These are phyloP conservation scores for Callionymus lyra DNA, from an alignment of 2,113 vertebrate species.

Conservation along the genomic window DNA sequence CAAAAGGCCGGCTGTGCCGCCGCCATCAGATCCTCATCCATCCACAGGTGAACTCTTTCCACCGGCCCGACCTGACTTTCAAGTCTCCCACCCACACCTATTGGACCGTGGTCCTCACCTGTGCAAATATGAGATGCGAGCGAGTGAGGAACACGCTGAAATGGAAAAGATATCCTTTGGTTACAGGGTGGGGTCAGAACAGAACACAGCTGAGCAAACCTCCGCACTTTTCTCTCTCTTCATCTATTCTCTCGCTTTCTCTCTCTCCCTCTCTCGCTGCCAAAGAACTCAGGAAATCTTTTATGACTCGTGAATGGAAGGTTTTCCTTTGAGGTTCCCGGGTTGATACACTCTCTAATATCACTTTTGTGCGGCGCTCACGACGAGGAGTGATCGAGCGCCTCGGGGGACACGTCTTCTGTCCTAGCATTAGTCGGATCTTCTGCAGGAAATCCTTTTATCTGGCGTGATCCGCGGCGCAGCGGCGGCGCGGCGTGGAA, in stretches of 20 bases:
- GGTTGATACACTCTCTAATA: slow-evolving; percentile 54
- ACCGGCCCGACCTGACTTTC: slow-evolving; percentile 68
- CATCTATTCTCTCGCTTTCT: slow-evolving; percentile 57
- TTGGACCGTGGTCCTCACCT: slow-evolving; percentile 55
- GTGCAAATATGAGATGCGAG: slow-evolving; percentile 50
- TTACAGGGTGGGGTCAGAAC: slow-evolving; percentile 65
- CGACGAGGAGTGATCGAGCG: slow-evolving; percentile 54
- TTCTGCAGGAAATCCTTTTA: slow-evolving; percentile 60
- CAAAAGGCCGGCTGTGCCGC: slow-evolving; percentile 39
- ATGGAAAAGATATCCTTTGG: slow-evolving; percentile 56
- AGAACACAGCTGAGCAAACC: slow-evolving; percentile 74
- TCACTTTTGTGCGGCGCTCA: slow-evolving; percentile 50
- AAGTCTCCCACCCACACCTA: slow-evolving; percentile 57
- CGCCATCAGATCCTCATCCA: slow-evolving; percentile 35
- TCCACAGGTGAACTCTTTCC: slow-evolving; percentile 39
- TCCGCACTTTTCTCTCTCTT: slow-evolving; percentile 46
- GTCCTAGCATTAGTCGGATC: slow-evolving; percentile 50
- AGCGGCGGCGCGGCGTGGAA: slow-evolving; percentile 31
- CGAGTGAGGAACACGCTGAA: slow-evolving; percentile 30
- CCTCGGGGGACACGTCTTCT: slow-evolving; percentile 39
- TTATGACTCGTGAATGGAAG: slow-evolving; percentile 53
- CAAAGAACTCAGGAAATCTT: slow-evolving; percentile 47
- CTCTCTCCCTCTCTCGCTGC: slow-evolving; percentile 45
- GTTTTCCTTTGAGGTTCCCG: slow-evolving; percentile 62
- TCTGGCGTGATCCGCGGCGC: slow-evolving; percentile 36